Conservation (phyloP, 2,888 invertebrate genomes). For the Endotricha flammealis region DNA sequence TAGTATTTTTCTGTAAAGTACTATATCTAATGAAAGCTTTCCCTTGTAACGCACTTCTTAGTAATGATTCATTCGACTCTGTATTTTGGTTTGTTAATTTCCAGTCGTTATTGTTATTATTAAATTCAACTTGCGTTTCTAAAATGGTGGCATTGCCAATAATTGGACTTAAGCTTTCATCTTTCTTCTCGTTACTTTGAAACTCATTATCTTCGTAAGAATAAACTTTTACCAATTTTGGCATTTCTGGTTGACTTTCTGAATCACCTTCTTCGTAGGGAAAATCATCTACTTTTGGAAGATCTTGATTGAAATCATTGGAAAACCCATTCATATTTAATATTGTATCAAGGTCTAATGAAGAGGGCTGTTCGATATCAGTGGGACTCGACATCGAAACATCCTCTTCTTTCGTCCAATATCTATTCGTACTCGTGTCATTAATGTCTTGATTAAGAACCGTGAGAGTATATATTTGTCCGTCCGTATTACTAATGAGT, state of each 20-base stretch:
- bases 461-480: conserved; percentile 90
- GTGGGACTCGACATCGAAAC: conserved; percentile 79
- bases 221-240: conserved; percentile 72
- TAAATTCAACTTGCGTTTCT: conserved; percentile 75
- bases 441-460: conserved; percentile 89
- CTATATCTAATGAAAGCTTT: conserved; percentile 81
- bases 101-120: conserved; percentile 90
- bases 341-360: conserved; percentile 88
- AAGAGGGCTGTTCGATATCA: conserved; percentile 78
- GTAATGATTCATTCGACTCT: conserved; percentile 83
- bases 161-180: conserved; percentile 57
- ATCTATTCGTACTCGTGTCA: conserved; percentile 80
- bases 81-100: conserved; percentile 86
- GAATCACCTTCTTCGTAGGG: conserved; percentile 88
- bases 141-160: conserved; percentile 74
- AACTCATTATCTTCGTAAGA: conserved; percentile 63
- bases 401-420: conserved; percentile 82
- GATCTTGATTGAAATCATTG: conserved; percentile 77
- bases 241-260: conserved; percentile 85
- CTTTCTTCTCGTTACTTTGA: conserved; percentile 60
- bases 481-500: conserved; percentile 82
- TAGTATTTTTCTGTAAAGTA: conserved; percentile 73
- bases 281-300: conserved; percentile 85
- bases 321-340: conserved; percentile 83
- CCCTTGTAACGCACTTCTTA: conserved; percentile 90